Percentiles rank a stretch among this genome's conserved stretches.
Evolutionary conservation across 2,797 vertebrate species (phyloP).

Genomic region (Menidia menidia): DNA sequence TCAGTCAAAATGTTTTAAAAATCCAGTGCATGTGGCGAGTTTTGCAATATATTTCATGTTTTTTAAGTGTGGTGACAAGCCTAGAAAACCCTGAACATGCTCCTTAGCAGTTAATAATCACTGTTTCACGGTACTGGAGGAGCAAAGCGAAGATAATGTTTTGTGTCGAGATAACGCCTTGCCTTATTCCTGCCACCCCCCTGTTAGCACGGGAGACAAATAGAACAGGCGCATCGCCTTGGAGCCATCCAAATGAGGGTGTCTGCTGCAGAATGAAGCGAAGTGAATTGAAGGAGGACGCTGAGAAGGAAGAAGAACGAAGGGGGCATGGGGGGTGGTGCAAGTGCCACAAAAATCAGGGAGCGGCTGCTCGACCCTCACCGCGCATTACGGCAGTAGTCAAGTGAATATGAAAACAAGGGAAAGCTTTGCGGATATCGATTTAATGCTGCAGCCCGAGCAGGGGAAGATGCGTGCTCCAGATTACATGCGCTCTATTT

Average conservation of each 20-base stretch:
- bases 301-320: constrained; percentile 35
- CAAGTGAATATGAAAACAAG: constrained; percentile 92
- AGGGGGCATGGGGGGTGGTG: constrained; percentile 23
- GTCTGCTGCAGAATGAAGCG: constrained; percentile 69
- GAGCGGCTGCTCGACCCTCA: constrained; percentile 84
- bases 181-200: constrained; percentile 70
- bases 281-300: constrained; percentile 53
- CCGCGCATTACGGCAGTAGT: constrained; percentile 88
- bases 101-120: constrained; percentile 73
- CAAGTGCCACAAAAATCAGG: constrained; percentile 83
- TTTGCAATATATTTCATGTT: constrained; percentile 64
- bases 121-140: constrained; percentile 69
- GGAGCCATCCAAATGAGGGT: constrained; percentile 77
- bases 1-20: constrained; percentile 15
- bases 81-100: constrained; percentile 56
- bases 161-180: constrained; percentile 68
- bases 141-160: constrained; percentile 69
- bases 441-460: constrained; percentile 92
- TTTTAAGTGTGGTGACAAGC: constrained; percentile 62
- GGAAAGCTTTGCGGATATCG: constrained; percentile 93
- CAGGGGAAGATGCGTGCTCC: constrained; percentile 87
- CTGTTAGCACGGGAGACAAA: constrained; percentile 71
- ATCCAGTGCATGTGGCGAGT: constrained; percentile 24
- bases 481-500: constrained; percentile 95
- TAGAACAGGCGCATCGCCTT: constrained; percentile 70